Evolutionary conservation across 92 coral and sea anemone species (phyloP).

Genomic region (Porites lobata): DNA sequence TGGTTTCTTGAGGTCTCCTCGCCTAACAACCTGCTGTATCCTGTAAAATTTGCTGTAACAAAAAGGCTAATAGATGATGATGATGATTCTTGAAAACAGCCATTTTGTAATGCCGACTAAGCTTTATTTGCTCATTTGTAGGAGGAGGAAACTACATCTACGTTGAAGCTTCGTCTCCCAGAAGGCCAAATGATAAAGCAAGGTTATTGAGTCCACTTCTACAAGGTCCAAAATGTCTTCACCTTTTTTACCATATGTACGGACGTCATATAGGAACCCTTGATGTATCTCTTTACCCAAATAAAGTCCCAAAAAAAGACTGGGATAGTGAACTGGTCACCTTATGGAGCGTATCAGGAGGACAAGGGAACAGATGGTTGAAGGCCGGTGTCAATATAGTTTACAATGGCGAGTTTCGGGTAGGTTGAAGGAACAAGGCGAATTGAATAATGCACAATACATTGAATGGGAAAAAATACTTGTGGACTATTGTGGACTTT

Average conservation of each 20-base stretch:
- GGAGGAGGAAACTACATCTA: constrained; percentile 32
- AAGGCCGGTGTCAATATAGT: constrained; percentile 10
- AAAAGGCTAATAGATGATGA: too few species aligned
- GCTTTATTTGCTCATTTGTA: neutral
- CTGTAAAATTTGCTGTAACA: too few species aligned
- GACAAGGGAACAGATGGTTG: constrained; percentile 32
- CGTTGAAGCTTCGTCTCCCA: constrained; percentile 28
- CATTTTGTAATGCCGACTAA: too few species aligned
- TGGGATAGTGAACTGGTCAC: neutral
- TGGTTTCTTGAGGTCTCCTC: too few species aligned
- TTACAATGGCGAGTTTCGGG: constrained; percentile 22
- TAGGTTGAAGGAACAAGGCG: neutral
- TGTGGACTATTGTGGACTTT: too few species aligned
- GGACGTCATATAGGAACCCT: constrained; percentile 34
- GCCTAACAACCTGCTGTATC: too few species aligned
- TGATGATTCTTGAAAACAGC: too few species aligned
- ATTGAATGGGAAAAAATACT: too few species aligned
- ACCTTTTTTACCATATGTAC: constrained; percentile 40
- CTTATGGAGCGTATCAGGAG: constrained; percentile 12
- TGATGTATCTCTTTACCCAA: neutral
- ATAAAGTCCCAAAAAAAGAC: too few species aligned
- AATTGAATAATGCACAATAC: too few species aligned
- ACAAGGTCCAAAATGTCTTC: constrained; percentile 31
- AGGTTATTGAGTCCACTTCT: constrained; percentile 18
- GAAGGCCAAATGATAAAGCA: neutral